A percentile compares a stretch with the other conserved stretches of the same genome.
Evolutionary conservation across 2,888 invertebrate genomes (phyloP).

Genomic region (Protonemura montana): DNA sequence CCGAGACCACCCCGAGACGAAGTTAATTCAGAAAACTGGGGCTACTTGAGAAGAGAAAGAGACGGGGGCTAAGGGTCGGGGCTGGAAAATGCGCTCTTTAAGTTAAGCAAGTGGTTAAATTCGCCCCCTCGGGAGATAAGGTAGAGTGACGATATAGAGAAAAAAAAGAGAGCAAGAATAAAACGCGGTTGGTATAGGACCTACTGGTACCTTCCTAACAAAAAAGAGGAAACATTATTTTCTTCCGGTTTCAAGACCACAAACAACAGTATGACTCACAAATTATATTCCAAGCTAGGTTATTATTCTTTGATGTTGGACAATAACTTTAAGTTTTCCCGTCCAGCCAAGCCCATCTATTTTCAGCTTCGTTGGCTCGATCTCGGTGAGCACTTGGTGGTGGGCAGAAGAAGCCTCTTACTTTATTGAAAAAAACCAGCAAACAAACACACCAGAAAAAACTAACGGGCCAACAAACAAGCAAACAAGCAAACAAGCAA

Average conservation of each 20-base stretch:
- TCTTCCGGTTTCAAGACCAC: constrained; percentile 25
- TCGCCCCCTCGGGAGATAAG: constrained; percentile 38
- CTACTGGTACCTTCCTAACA: constrained; percentile 17
- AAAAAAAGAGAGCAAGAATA: constrained; percentile 25
- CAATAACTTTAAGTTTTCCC: neutral
- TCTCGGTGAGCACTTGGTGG: neutral
- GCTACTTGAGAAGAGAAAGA: constrained; percentile 33
- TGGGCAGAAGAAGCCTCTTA: neutral
- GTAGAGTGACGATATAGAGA: constrained; percentile 31
- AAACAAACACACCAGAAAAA: neutral
- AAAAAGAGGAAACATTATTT: constrained; percentile 37
- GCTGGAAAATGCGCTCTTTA: constrained; percentile 35
- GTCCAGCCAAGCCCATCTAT: neutral
- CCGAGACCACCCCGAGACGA: no score
- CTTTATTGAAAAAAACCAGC: neutral
- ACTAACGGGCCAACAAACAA: neutral
- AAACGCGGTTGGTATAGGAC: neutral
- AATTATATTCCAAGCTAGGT: constrained; percentile 1
- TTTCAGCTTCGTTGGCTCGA: neutral
- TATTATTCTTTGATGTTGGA: constrained; percentile 24
- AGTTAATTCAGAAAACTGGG: constrained; percentile 35
- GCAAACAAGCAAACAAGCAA: constrained; percentile 23
- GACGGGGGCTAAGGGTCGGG: neutral
- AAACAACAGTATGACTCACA: constrained; percentile 36
- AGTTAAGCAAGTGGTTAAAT: constrained; percentile 38